These are phyloP conservation scores for Urocynchramus pylzowi DNA, from an alignment of 2,113 vertebrate species.

Conservation along the genomic window DNA sequence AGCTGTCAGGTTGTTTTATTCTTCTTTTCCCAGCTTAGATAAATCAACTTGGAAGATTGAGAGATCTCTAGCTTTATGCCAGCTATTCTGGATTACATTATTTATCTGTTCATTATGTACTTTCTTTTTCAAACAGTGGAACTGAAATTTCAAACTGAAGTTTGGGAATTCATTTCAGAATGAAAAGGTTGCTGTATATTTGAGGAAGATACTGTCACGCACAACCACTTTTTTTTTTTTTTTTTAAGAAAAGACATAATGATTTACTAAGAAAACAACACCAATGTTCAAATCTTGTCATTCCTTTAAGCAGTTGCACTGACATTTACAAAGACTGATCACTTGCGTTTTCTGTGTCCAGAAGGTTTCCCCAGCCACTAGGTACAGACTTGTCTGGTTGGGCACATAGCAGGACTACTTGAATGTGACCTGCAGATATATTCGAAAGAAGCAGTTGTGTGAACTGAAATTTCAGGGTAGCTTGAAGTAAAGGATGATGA, in stretches of 20 bases:
- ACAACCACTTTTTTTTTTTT: background rate
- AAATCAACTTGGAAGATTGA: background rate
- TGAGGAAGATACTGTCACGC: background rate
- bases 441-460: background rate
- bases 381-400: background rate
- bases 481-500: background rate
- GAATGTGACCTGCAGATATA: background rate
- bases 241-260: background rate
- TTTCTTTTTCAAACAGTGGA: background rate
- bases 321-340: background rate
- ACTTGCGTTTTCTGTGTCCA: background rate
- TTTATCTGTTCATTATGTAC: background rate
- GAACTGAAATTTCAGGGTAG: background rate
- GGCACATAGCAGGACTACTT: background rate
- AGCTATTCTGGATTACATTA: background rate
- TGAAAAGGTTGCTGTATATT: background rate
- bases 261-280: background rate
- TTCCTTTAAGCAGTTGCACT: background rate
- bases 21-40: background rate
- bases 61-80: background rate
- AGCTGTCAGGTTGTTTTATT: background rate
- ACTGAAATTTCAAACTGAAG: background rate
- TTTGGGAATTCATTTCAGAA: background rate
- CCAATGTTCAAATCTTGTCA: fast-evolving
- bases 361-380: background rate